Conservation (phyloP, 2,113 vertebrate species). For the Prunella fulvescens region DNA sequence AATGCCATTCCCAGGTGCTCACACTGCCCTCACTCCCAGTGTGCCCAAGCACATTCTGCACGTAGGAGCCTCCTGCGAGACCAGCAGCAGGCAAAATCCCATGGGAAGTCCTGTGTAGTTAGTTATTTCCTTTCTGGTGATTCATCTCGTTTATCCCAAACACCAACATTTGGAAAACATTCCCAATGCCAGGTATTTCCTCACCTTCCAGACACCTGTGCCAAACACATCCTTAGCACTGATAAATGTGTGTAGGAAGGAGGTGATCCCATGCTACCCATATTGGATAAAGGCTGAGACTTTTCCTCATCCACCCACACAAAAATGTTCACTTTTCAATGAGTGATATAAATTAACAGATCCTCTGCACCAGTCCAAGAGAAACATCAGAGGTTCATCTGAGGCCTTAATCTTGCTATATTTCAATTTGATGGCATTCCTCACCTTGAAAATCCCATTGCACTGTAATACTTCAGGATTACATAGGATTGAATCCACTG, state of each 20-base stretch:
- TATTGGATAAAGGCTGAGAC: background rate
- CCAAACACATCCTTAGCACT: slow-evolving; percentile 30
- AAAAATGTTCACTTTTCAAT: slow-evolving; percentile 30
- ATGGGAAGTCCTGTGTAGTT: slow-evolving; percentile 50
- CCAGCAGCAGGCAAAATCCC: slow-evolving; percentile 31
- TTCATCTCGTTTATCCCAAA: slow-evolving; percentile 57
- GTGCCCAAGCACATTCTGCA: slow-evolving; percentile 35
- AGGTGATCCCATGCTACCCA: background rate
- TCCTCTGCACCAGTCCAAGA: background rate
- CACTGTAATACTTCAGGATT: background rate
- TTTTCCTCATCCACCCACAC: slow-evolving; percentile 54
- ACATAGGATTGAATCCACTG: background rate
- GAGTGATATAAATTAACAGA: slow-evolving; percentile 11
- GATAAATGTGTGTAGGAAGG: slow-evolving; percentile 30
- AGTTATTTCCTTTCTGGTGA: slow-evolving; percentile 41
- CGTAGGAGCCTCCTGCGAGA: slow-evolving; percentile 4
- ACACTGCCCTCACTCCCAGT: background rate
- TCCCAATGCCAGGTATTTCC: slow-evolving; percentile 45
- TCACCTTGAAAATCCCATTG: background rate
- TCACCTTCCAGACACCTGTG: slow-evolving; percentile 45
- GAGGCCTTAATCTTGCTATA: background rate
- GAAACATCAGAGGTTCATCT: slow-evolving; percentile 10
- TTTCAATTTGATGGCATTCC: fast-evolving
- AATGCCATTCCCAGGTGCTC: background rate
- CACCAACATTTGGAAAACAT: slow-evolving; percentile 44